These are phyloP conservation scores for Stercorarius parasiticus DNA, from an alignment of 2,113 vertebrate genomes.

Conservation along the genomic window DNA sequence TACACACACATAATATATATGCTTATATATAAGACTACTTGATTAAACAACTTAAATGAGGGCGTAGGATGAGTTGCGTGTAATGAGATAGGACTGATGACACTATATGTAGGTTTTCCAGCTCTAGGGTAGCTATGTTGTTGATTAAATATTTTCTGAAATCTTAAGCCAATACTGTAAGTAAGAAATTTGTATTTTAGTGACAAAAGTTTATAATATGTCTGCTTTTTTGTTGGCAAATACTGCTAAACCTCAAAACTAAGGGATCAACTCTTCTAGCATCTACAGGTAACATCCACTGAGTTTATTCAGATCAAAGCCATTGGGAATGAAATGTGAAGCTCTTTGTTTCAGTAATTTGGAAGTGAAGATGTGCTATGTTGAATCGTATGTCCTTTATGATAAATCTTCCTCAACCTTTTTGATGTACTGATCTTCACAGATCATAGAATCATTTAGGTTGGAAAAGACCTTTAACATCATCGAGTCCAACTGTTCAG, in stretches of 20 bases:
- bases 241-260: background rate
- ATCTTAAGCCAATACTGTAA: background rate
- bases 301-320: background rate
- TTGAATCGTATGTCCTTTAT: background rate
- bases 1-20: background rate
- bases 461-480: background rate
- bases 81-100: background rate
- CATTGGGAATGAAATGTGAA: background rate
- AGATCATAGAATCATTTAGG: background rate
- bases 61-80: accelerated
- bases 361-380: background rate
- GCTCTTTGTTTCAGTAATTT: background rate
- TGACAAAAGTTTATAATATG: background rate
- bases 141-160: background rate
- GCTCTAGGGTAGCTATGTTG: background rate
- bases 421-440: background rate
- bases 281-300: background rate
- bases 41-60: background rate
- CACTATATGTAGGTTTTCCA: background rate
- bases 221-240: background rate
- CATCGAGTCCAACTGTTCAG: background rate
- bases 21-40: background rate
- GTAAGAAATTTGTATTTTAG: background rate
- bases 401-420: background rate
- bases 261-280: background rate